Percentiles rank a stretch among this genome's conserved stretches.
These are phyloP conservation scores for Agonopterix heracliana DNA, from an alignment of 2,888 invertebrate species.

Conservation along the genomic window DNA sequence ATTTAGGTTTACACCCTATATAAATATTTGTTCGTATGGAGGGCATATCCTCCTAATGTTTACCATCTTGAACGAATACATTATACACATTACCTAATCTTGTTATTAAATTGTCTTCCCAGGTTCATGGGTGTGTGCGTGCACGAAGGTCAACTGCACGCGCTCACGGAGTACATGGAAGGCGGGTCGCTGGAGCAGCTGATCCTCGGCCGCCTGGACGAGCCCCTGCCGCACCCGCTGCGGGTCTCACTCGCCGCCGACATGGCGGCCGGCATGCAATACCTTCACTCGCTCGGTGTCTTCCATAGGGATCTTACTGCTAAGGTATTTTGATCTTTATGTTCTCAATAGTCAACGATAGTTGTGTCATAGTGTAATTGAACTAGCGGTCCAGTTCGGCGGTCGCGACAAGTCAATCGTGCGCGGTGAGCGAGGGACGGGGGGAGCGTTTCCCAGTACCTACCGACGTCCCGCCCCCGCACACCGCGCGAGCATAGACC, in stretches of 20 bases:
- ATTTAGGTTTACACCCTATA: too few species aligned
- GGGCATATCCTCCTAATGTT: too few species aligned
- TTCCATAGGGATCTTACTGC: slow-evolving; percentile 98
- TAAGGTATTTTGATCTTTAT: slow-evolving; percentile 78
- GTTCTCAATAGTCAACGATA: background rate
- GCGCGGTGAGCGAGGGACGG: too few species aligned
- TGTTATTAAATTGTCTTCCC: slow-evolving; percentile 28
- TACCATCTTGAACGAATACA: too few species aligned
- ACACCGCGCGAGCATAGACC: too few species aligned
- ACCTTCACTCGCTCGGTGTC: slow-evolving; percentile 93
- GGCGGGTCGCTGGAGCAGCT: slow-evolving; percentile 96
- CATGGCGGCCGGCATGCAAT: slow-evolving; percentile 93
- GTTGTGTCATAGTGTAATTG: too few species aligned
- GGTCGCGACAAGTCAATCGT: too few species aligned
- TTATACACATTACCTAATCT: background rate
- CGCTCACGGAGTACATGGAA: slow-evolving; percentile 96
- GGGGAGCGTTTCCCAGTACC: too few species aligned
- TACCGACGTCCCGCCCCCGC: too few species aligned
- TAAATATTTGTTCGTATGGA: too few species aligned
- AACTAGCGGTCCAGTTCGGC: too few species aligned
- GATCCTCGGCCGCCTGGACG: slow-evolving; percentile 82
- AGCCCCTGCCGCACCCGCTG: slow-evolving; percentile 84
- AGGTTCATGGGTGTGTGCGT: slow-evolving; percentile 98
- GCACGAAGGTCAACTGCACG: slow-evolving; percentile 96
- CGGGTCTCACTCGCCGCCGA: slow-evolving; percentile 91